These are phyloP conservation scores for Pterocles orientalis DNA, from an alignment of 2,113 vertebrate species.

Conservation along the genomic window DNA sequence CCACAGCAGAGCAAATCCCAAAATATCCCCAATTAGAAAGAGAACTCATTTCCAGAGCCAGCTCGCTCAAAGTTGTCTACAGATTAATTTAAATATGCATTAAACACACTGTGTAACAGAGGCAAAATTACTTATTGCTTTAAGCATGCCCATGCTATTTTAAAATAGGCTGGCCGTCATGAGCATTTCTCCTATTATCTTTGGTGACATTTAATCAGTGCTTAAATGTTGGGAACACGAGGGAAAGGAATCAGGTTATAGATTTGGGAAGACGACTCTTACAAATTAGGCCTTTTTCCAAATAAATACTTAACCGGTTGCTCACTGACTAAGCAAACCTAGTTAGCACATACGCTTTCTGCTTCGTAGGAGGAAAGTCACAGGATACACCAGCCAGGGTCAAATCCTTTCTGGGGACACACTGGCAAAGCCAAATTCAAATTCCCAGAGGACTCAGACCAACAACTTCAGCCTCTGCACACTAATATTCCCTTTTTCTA, in stretches of 20 bases:
- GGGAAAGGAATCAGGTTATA: constrained; percentile 60
- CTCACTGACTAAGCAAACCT: background rate
- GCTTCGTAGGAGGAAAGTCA: background rate
- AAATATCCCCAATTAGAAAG: constrained; percentile 35
- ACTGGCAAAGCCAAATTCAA: background rate
- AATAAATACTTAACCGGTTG: constrained; percentile 38
- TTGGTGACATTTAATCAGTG: constrained; percentile 69
- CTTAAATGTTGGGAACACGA: constrained; percentile 56
- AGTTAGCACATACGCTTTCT: background rate
- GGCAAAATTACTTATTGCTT: constrained; percentile 66
- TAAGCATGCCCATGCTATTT: constrained; percentile 70
- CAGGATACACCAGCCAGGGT: background rate
- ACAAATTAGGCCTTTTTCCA: constrained; percentile 60
- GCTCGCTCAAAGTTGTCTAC: constrained; percentile 53
- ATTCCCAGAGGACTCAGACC: background rate
- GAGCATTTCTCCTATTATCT: constrained; percentile 68
- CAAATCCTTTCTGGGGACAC: background rate
- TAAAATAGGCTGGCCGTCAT: constrained; percentile 65
- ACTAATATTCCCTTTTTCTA: background rate
- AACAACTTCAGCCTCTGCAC: background rate
- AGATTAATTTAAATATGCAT: constrained; percentile 61
- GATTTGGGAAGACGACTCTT: constrained; percentile 49
- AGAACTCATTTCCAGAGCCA: constrained; percentile 40
- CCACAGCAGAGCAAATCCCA: background rate
- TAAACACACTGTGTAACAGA: constrained; percentile 50